Conservation (phyloP, 2,888 invertebrate species). For the Andrena fulva region DNA sequence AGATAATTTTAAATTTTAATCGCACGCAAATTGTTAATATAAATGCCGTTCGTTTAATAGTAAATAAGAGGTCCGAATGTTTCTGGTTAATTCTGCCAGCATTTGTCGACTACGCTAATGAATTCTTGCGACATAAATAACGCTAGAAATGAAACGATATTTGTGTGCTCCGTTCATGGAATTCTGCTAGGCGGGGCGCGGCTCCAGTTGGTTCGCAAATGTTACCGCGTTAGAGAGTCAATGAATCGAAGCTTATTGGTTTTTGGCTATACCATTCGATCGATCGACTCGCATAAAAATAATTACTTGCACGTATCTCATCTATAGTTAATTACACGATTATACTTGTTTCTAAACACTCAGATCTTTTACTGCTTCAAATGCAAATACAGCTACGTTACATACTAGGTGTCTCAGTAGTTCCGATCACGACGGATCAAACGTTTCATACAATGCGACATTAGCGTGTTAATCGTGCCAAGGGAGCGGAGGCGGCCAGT, state of each 20-base stretch:
- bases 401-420: slow-evolving; percentile 74
- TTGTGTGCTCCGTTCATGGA: slow-evolving; percentile 14
- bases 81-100: slow-evolving; percentile 33
- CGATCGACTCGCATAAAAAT: slow-evolving; percentile 62
- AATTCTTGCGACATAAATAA: slow-evolving; percentile 2
- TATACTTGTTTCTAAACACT: slow-evolving; percentile 76
- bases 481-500: background rate
- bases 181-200: slow-evolving; percentile 35
- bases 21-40: background rate
- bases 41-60: too few species aligned
- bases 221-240: slow-evolving; percentile 21
- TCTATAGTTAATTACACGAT: slow-evolving; percentile 71
- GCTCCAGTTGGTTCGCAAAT: slow-evolving; percentile 34
- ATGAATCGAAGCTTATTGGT: slow-evolving; percentile 49
- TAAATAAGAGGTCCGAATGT: too few species aligned
- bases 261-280: slow-evolving; percentile 45
- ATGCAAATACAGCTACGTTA: slow-evolving; percentile 71
- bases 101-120: background rate
- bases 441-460: background rate
- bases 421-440: background rate
- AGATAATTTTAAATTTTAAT: background rate
- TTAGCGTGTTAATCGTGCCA: background rate
- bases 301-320: slow-evolving; percentile 66
- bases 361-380: slow-evolving; percentile 75
- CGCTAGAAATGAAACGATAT: slow-evolving; percentile 20